Evolutionary conservation across 2,113 vertebrate genomes (phyloP).

Genomic region (Prunella fulvescens): DNA sequence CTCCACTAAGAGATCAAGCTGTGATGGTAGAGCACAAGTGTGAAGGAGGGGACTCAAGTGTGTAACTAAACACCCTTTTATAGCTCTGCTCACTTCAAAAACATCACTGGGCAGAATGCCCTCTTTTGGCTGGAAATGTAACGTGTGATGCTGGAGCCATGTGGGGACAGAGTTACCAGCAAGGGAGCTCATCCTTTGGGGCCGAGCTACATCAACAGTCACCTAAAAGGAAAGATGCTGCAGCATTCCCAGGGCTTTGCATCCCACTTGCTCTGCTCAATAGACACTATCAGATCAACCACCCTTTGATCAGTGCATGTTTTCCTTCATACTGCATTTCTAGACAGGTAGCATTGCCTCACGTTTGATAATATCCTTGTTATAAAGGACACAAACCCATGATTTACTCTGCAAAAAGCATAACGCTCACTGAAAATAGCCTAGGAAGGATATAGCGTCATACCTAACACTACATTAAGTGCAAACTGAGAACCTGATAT

Average conservation of each 20-base stretch:
- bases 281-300: fast-evolving
- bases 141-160: not conserved
- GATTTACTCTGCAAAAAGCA: conserved; percentile 76
- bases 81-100: not conserved
- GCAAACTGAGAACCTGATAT: conserved; percentile 85
- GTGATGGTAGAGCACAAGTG: fast-evolving
- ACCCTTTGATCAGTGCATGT: not conserved
- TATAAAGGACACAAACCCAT: conserved; percentile 68
- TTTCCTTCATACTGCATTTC: conserved; percentile 17
- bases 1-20: not conserved
- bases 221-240: not conserved
- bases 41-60: fast-evolving
- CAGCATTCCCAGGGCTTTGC: not conserved
- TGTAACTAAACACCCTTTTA: not conserved
- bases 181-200: not conserved
- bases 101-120: not conserved
- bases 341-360: conserved; percentile 53
- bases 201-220: not conserved
- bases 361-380: conserved; percentile 64
- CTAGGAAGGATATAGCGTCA: conserved; percentile 86
- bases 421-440: conserved; percentile 80
- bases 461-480: conserved; percentile 87
- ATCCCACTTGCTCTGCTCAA: not conserved
- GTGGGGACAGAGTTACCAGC: not conserved
- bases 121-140: not conserved